Base-by-base conservation (phyloP, 2,113 vertebrate genomes). In the Boleophthalmus pectinirostris region DNA sequence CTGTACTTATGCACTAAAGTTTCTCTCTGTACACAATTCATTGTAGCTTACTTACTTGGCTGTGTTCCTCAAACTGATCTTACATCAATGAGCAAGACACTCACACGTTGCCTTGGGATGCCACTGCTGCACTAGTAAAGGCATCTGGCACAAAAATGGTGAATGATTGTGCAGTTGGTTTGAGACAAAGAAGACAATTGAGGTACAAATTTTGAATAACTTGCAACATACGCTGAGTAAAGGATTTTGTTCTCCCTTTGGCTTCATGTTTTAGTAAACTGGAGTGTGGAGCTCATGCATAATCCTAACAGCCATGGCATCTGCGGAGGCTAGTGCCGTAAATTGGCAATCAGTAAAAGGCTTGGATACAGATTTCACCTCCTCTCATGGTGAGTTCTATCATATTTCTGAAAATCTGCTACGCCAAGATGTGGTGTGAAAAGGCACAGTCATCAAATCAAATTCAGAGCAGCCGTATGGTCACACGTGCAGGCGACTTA, bases 261-360 rank as follows among this genome's bases (percentile, higher is more conserved):
- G 70, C 68, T 78, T 74, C 53, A 24, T 56, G 12, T 70, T 58
- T 10, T 43, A 43, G 38, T 43, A 63, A 73, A 58, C 56, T 20
- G 63, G 54, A 78, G 21, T 76, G 66, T 65, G 66, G 61, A 74
- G 66, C 71, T 47, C 76, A 66, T 77, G 65, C 81, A 79, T 82
- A 76, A 84, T 73, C 66, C 70, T 49, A 56, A 68, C 38, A 58
- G 1, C 29, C n/a, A 2, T 16, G 21, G 65, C 66, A 58, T 77
- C 78, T 68, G 71, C 74, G 63, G 45, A 24, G 64, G 66, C 72
- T 63, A 0, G 33, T 35, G 66, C 47, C 51, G 45, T 69, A 75
- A 73, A 74, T 24, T 70, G 74, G 45, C 23, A 51, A 57, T 73
- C 71, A 76, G 38, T 69, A 84, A 81, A 80, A 56, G 53, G 72